Evolutionary conservation across 1,140 invertebrate genomes (phyloP), one percentile per base, ranked within the genome.

Genomic region (Heliconius hewitsoni): DNA sequence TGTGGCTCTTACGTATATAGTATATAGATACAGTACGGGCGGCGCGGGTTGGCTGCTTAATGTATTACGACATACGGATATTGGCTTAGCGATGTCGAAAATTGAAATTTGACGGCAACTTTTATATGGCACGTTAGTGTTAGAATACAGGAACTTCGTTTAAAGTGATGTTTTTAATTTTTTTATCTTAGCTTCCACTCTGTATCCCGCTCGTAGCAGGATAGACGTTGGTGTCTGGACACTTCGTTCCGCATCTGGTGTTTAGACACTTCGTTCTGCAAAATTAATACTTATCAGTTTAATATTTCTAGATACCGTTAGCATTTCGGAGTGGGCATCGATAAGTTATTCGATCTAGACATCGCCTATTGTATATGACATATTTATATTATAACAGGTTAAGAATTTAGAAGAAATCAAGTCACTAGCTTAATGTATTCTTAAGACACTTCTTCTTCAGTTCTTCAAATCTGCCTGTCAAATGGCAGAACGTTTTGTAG

Each of bases 61-160:
- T 34, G 77, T 23, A 76, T 86, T 85, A 72, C 85, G 75, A 81
- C 84, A 86, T 79, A 71, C 82, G 85, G 85, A 86, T 85, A 75
- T 86, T 86, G 80, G 73, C 81, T 84, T 85, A 85, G 78, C 79
- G 73, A 75, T 85, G 82, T 81, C 74, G 84, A 83, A 85, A 82
- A 85, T 66, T 66, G 60, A 66, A 66, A 66, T 30, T 16, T 11
- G 27, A 30, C 60, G 60, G 11, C 27, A 30, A 66, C 23, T 18
- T 66, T 6, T 66, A 30, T 66, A 30, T 66, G 27, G 18, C n/a
- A 37, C 34, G 34, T 37, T 37, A 46, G 42, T 5, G 1, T 46
- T 46, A 60, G 19, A n/a, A 8, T n/a, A 27, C 9, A 60, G 3
- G 27, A 23, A 9, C 30, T 23, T 66, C 3, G n/a, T 66, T 13